These are phyloP conservation scores for Ailuropoda melanoleuca DNA, from an alignment of 2,113 vertebrate species.

Conservation along the genomic window DNA sequence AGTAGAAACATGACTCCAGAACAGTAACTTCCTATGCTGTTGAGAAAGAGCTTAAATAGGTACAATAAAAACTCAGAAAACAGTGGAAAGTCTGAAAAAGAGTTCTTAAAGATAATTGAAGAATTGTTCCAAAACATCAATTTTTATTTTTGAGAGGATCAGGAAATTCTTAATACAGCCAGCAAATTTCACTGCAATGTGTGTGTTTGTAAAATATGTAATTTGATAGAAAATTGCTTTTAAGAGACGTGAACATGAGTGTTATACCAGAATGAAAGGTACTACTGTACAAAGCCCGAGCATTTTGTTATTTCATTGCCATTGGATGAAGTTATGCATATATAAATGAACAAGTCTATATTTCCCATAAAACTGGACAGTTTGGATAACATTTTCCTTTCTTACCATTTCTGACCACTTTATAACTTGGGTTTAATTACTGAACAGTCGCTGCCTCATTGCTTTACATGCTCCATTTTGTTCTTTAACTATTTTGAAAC, in stretches of 20 bases:
- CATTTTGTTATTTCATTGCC: constrained; percentile 49
- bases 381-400: constrained; percentile 58
- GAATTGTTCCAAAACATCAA: constrained; percentile 57
- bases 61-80: constrained; percentile 55
- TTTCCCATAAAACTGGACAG: constrained; percentile 27
- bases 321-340: background rate
- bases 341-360: background rate
- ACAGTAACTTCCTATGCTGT: background rate
- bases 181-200: constrained; percentile 66
- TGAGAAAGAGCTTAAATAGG: constrained; percentile 37
- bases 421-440: constrained; percentile 60
- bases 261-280: constrained; percentile 39
- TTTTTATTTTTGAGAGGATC: constrained; percentile 63
- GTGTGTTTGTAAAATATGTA: constrained; percentile 68
- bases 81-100: constrained; percentile 13
- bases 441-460: background rate
- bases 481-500: constrained; percentile 50
- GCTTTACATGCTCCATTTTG: constrained; percentile 17
- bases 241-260: constrained; percentile 68
- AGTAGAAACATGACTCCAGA: constrained; percentile 53
- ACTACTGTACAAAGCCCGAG: background rate
- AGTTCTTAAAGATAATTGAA: constrained; percentile 59
- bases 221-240: constrained; percentile 77
- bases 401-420: constrained; percentile 60
- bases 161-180: constrained; percentile 62